Evolutionary conservation across 2,113 vertebrate species (phyloP).

Genomic region (Podarcis cretensis): DNA sequence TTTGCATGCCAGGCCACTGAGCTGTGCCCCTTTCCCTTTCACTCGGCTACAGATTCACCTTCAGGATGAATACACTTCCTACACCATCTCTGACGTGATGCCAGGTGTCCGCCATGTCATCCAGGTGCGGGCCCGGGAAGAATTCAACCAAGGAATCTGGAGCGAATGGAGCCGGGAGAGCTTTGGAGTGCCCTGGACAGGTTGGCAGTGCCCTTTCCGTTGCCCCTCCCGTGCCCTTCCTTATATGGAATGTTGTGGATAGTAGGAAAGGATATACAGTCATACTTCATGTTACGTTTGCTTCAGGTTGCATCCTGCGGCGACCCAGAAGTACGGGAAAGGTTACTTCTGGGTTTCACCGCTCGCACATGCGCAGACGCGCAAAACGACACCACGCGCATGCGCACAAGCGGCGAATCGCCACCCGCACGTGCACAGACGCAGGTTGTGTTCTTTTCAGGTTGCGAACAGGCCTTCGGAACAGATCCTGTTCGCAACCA

Average conservation of each 20-base stretch:
- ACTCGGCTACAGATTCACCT: constrained; percentile 49
- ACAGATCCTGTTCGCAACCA: too few relatives aligned
- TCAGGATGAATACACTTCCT: neutral
- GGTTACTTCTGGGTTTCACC: too few relatives aligned
- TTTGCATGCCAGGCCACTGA: neutral
- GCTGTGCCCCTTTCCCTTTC: accelerated
- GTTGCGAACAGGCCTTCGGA: too few relatives aligned
- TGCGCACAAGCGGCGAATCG: too few relatives aligned
- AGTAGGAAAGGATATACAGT: too few relatives aligned
- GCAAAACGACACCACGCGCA: too few relatives aligned
- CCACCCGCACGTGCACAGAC: too few relatives aligned
- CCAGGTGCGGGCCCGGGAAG: constrained; percentile 74
- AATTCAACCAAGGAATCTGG: constrained; percentile 67
- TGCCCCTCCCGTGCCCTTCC: neutral
- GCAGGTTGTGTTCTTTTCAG: too few relatives aligned
- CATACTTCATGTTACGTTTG: too few relatives aligned
- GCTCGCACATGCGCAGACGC: too few relatives aligned
- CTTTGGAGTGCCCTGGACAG: constrained; percentile 73
- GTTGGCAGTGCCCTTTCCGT: constrained; percentile 33
- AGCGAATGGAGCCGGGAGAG: constrained; percentile 76
- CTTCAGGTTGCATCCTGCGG: too few relatives aligned
- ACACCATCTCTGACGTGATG: constrained; percentile 64
- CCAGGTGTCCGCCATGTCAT: constrained; percentile 45
- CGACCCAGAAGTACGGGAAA: too few relatives aligned
- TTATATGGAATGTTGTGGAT: neutral